Conservation (phyloP, 1,140 invertebrate genomes). For the Idris sp. region DNA sequence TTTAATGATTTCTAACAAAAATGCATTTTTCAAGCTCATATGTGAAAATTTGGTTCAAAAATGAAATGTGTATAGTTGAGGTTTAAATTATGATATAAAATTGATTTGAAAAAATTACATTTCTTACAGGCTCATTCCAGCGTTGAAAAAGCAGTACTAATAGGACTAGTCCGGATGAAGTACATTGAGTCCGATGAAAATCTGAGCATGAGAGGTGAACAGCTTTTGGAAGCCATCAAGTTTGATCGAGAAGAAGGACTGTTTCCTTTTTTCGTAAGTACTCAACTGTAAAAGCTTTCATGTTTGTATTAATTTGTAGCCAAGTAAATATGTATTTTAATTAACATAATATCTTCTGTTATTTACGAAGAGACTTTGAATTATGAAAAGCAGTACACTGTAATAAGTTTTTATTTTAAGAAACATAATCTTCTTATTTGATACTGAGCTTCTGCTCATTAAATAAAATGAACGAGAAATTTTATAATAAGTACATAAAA, state of each 20-base stretch:
- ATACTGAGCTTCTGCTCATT: constrained; percentile 11
- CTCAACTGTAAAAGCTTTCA: no score
- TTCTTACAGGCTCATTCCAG: constrained; percentile 91
- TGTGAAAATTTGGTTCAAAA: no score
- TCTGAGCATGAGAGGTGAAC: constrained; percentile 89
- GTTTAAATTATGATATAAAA: no score
- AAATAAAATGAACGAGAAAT: no score
- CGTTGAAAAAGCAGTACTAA: constrained; percentile 96
- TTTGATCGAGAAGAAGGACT: constrained; percentile 91
- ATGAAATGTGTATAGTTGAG: no score
- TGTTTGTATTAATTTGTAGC: no score
- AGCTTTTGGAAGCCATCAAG: constrained; percentile 87
- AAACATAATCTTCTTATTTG: constrained; percentile 22
- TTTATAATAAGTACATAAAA: no score
- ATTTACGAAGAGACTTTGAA: no score
- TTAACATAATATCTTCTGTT: no score
- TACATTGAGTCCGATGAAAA: constrained; percentile 93
- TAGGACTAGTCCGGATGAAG: constrained; percentile 93
- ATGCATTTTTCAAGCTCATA: no score
- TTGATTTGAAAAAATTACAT: not conserved
- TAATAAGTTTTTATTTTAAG: constrained; percentile 22
- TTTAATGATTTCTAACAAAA: no score
- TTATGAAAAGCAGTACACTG: not conserved
- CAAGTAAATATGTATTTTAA: no score
- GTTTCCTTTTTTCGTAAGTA: constrained; percentile 96